phyloP scores from a whole-genome alignment of 2,113 vertebrate species.

The Craseonycteris thonglongyai region DNA sequence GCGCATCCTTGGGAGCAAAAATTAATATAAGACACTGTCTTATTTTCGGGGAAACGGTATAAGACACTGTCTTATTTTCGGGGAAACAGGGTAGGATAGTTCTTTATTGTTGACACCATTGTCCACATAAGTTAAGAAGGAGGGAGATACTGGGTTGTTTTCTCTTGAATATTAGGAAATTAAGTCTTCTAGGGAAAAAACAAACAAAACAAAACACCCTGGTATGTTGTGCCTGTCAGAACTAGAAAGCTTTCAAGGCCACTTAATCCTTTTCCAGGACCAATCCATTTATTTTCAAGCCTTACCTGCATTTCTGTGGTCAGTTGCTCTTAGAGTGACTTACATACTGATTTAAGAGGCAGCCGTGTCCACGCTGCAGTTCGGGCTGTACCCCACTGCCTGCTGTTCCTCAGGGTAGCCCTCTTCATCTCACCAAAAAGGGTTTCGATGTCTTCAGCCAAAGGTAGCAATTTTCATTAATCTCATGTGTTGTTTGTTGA shows the following conservation, averaged over 20 bases:
- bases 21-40: too few species aligned
- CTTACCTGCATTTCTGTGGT: neutral
- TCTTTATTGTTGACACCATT: neutral
- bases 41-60: too few species aligned
- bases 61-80: too few species aligned
- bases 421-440: neutral
- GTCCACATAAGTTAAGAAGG: neutral
- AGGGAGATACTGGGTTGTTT: neutral
- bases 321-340: neutral
- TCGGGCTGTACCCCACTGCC: neutral
- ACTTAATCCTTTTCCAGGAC: neutral
- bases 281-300: neutral
- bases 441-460: neutral
- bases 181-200: neutral
- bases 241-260: neutral
- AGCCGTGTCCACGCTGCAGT: neutral
- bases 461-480: neutral
- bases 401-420: neutral
- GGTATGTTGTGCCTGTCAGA: neutral
- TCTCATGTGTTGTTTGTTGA: neutral
- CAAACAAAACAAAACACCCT: neutral
- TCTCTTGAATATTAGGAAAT: neutral
- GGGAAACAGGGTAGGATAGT: too few species aligned
- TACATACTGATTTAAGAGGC: neutral
- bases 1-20: too few species aligned